Evolutionary conservation across 2,113 vertebrate genomes (phyloP), one percentile per base, ranked within the genome.

Genomic region (Nyctereutes procyonoides): DNA sequence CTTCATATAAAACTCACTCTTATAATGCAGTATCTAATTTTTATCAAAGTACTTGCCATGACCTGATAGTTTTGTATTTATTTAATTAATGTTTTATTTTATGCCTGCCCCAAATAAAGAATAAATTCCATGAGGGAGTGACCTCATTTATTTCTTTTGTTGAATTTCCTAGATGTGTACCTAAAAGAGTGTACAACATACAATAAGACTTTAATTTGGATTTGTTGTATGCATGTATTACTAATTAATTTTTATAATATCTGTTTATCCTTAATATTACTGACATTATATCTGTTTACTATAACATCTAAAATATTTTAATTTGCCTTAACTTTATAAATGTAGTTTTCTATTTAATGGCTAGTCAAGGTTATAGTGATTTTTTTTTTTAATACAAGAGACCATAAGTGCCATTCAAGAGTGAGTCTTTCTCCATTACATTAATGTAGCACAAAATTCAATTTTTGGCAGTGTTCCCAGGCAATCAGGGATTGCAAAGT

Each of bases 381-480:
- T 16, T 17, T 63, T 95, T 71, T 56, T 53, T 81, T 79, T 85
- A 84, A 85, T 93, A 53, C 80, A 96, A 73, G 81, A 94, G 63
- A 97, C 88, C 84, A 15, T 96, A 95, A 96, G 81, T 97, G 87
- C 51, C 90, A 96, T 98, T 94, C 88, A 96, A 95, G 76, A 93
- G 26, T 95, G 74, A 96, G 79, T 67, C 95, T 97, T 22, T 88
- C 69, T 94, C 97, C 76, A 94, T 95, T 96, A 96, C 80, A 96
- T 96, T 97, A 98, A 95, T 92, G 76, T 96, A 95, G 55, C 76
- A 96, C 87, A 96, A 95, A 95, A 98, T 95, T 92, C 80, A 65
- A 67, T 95, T 97, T 95, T 97, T 97, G 97, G 97, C 97, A 95
- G 62, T 55, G 9, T 96, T 97, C 97, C 97, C 96, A 96, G 95